phyloP scores from a whole-genome alignment of 2,888 invertebrate genomes.

The Helobdella robusta region DNA sequence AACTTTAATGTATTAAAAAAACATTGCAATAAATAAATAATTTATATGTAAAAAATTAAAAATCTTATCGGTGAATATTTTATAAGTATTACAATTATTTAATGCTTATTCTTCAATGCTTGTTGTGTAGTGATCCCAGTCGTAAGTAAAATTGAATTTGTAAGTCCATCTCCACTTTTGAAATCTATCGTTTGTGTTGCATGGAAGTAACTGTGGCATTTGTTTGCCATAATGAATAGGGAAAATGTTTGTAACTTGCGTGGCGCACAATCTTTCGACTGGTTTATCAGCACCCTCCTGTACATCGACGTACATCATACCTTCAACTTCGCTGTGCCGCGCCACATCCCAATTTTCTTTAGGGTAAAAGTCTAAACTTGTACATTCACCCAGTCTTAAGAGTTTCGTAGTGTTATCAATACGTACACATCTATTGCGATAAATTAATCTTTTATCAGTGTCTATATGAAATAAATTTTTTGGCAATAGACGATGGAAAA shows the following conservation, averaged over 20 bases:
- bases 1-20: too few relatives aligned
- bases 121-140: conserved; percentile 31
- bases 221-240: conserved; percentile 35
- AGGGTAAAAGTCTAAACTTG: conserved; percentile 4
- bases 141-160: conserved; percentile 34
- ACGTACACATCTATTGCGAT: conserved; percentile 30
- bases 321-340: conserved; percentile 26
- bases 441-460: conserved; percentile 30
- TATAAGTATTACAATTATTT: too few relatives aligned
- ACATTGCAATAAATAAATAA: too few relatives aligned
- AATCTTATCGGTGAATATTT: too few relatives aligned
- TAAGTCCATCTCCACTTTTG: conserved; percentile 35
- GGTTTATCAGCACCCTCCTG: not conserved
- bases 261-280: conserved; percentile 25
- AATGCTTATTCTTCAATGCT: conserved; percentile 11
- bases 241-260: conserved; percentile 37
- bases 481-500: conserved; percentile 36
- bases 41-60: too few relatives aligned
- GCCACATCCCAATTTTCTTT: conserved; percentile 32
- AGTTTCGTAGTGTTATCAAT: conserved; percentile 31
- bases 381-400: conserved; percentile 29
- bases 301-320: not conserved
- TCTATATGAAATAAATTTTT: conserved; percentile 37
- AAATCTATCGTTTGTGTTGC: conserved; percentile 30
- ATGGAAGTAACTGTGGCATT: conserved; percentile 37